Evolutionary conservation across 2,113 vertebrate genomes (phyloP), one percentile per base, ranked within the genome.

Genomic region (Cephalopholis sonnerati): DNA sequence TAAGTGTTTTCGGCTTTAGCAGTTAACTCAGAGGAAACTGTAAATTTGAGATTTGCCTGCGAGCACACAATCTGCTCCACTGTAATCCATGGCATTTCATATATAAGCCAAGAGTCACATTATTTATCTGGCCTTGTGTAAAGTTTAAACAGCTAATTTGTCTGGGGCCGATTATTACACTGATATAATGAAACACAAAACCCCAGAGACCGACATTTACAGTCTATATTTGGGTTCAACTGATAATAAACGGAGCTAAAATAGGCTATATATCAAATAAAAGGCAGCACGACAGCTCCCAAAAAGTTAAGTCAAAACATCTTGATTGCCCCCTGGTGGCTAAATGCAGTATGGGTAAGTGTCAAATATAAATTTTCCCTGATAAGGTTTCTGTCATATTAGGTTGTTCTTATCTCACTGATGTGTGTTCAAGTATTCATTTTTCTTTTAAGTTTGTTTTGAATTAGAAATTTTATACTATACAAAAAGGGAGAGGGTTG

Each of bases 141-240:
- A 69, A 64, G 57, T 4, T 29, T 27, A 1, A n/a, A 12, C 25
- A 16, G 22, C 4, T 51, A 12, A 70, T 44, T 55, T 17, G 16
- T 64, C 46, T 55, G 5, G 24, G 29, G 20, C 5, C 13, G 8
- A 73, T 39, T 48, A 81, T 16, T 44, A 25, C 51, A 65, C 25
- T 57, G 32, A 72, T 25, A 39, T 65, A 24, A 72, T 57, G 12
- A 81, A 50, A 41, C 9, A 73, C 27, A 64, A 73, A 48, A 65
- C 7, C 22, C 10, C 18, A 32, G 9, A 36, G 3, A 46, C 25
- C 20, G 0, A 27, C 7, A 67, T 41, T 59, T 46, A 24, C n/a
- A 58, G 36, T 82, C 39, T 16, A 27, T 25, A 55, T 69, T 16
- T 55, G 7, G 5, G 4, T 50, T 32, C n/a, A 4, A 41, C 3